Evolutionary conservation across 2,888 invertebrate genomes (phyloP).

Genomic region (Amblyjoppa fuscipennis): DNA sequence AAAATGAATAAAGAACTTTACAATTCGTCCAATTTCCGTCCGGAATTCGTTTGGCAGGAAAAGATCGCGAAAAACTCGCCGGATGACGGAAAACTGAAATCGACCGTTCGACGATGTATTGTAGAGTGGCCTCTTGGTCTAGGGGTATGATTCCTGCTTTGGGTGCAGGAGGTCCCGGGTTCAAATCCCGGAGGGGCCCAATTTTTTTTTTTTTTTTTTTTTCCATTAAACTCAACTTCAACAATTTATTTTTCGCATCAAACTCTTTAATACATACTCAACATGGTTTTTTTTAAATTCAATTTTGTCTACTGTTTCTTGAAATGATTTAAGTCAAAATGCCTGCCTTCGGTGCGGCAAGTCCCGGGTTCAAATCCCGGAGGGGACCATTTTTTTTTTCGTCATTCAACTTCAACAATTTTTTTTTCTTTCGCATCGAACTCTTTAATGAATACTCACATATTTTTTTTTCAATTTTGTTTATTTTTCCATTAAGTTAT

Average conservation of each 20-base stretch:
- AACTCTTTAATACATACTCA: neutral
- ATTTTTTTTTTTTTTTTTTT: conserved; percentile 73
- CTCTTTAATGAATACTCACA: no score
- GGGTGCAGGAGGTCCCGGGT: conserved; percentile 86
- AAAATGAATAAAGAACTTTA: no score
- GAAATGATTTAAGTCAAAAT: no score
- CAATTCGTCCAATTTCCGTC: no score
- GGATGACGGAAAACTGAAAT: no score
- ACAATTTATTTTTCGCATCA: neutral
- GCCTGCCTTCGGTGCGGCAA: conserved; percentile 86
- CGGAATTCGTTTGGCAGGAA: no score
- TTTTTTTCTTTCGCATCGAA: neutral
- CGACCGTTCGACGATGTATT: neutral
- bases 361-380: conserved; percentile 86
- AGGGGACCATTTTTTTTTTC: conserved; percentile 81
- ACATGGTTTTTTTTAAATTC: no score
- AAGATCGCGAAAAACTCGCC: no score
- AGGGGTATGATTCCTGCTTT: conserved; percentile 86
- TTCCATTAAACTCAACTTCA: neutral
- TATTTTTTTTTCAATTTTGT: no score
- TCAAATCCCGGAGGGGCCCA: conserved; percentile 86
- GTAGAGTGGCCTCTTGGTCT: conserved; percentile 84
- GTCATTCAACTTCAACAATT: neutral
- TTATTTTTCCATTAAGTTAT: neutral
- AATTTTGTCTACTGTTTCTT: no score